Evolutionary conservation across 2,888 invertebrate genomes (phyloP).

Genomic region (Eudemis profundana): DNA sequence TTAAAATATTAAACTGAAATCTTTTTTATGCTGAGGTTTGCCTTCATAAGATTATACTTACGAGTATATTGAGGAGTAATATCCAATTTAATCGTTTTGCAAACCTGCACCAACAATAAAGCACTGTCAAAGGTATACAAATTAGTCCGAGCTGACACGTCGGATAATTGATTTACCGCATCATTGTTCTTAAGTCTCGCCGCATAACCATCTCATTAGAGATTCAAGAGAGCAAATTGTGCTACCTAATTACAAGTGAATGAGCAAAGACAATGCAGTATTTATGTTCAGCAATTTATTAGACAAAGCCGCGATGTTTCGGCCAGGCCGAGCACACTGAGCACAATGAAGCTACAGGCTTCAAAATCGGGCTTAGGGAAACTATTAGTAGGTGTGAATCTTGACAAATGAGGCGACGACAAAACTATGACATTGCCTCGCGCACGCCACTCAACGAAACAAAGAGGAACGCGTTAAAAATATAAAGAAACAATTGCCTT

Average conservation of each 20-base stretch:
- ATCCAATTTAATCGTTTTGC: constrained; percentile 8
- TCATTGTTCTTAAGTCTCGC: constrained; percentile 68
- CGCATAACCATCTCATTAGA: constrained; percentile 74
- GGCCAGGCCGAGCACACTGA: constrained; percentile 64
- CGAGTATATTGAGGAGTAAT: neutral
- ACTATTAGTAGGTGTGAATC: constrained; percentile 66
- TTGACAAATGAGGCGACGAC: constrained; percentile 65
- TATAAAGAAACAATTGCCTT: constrained; percentile 80
- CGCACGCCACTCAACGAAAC: constrained; percentile 68
- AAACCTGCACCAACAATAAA: constrained; percentile 29
- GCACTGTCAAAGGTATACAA: constrained; percentile 59
- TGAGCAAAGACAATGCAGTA: constrained; percentile 79
- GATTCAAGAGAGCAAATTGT: constrained; percentile 83
- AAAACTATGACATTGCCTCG: constrained; percentile 67
- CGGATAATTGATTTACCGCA: constrained; percentile 77
- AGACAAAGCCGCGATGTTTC: constrained; percentile 80
- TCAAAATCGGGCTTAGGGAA: constrained; percentile 78
- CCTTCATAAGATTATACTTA: neutral
- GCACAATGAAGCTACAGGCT: constrained; percentile 67
- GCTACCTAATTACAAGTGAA: constrained; percentile 84
- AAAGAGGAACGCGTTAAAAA: constrained; percentile 65
- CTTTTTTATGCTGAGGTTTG: too few relatives aligned
- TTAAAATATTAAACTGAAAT: too few relatives aligned
- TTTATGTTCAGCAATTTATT: constrained; percentile 84
- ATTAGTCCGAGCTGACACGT: constrained; percentile 59